Evolutionary conservation across 1,140 invertebrate genomes (phyloP).

Genomic region (Leptopilina boulardi): DNA sequence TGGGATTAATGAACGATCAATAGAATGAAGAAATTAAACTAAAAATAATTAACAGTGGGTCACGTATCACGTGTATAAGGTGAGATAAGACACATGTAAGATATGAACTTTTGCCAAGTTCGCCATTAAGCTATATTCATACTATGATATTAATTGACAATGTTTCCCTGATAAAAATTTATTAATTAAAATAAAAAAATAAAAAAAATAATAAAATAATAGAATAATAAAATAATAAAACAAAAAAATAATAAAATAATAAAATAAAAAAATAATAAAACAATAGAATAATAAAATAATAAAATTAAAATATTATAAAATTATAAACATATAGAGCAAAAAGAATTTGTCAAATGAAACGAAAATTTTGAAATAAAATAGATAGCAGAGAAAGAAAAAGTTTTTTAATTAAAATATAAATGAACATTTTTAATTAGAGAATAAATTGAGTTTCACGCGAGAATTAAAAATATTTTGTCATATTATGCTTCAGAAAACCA

Average conservation of each 20-base stretch:
- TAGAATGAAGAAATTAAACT: constrained; percentile 12
- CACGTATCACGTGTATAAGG: not conserved
- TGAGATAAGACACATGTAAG: constrained; percentile 30
- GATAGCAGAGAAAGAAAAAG: not conserved
- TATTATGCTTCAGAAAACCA: not conserved
- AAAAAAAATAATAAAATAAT: too few species aligned
- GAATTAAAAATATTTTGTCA: not conserved
- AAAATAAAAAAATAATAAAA: too few species aligned
- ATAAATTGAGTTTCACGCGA: not conserved
- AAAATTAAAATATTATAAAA: too few species aligned
- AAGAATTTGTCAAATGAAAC: not conserved
- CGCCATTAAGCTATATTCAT: constrained; percentile 31
- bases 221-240: too few species aligned
- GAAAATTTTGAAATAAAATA: not conserved
- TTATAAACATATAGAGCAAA: too few species aligned
- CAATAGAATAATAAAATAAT: too few species aligned
- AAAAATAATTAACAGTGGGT: constrained; percentile 30
- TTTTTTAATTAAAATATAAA: not conserved
- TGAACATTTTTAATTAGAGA: not conserved
- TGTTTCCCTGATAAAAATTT: not conserved
- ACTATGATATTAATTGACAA: not conserved
- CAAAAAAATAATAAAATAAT: too few species aligned
- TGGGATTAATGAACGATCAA: not conserved
- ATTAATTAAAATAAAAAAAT: not conserved
- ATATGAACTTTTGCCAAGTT: constrained; percentile 36